Percentiles rank a stretch among this genome's conserved stretches.
Evolutionary conservation across 2,888 invertebrate genomes (phyloP).

Genomic region (Alloscopus bannaensis): DNA sequence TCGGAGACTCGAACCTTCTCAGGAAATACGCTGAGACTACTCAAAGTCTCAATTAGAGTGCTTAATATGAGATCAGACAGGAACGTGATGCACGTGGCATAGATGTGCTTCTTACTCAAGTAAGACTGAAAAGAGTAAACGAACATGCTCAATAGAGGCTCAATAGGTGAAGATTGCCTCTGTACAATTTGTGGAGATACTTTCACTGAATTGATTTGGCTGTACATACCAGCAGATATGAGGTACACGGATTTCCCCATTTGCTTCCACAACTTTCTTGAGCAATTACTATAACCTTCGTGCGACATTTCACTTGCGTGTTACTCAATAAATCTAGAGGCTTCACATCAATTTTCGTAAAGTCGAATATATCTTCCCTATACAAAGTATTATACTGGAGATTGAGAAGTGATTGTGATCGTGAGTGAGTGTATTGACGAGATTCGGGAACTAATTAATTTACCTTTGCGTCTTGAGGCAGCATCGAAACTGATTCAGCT

Average conservation of each 20-base stretch:
- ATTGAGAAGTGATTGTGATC: background rate
- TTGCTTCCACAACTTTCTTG: slow-evolving; percentile 19
- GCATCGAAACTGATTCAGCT: slow-evolving; percentile 30
- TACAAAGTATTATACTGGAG: background rate
- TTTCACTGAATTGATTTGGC: background rate
- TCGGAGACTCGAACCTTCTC: slow-evolving; percentile 15
- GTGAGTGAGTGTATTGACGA: background rate
- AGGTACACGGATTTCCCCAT: slow-evolving; percentile 25
- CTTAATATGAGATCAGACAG: slow-evolving; percentile 24
- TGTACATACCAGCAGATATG: slow-evolving; percentile 25
- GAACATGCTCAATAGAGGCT: background rate
- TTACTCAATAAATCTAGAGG: slow-evolving; percentile 40
- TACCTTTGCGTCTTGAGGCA: slow-evolving; percentile 30
- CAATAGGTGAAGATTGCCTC: background rate
- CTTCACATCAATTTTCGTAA: background rate
- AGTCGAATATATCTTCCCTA: slow-evolving; percentile 17
- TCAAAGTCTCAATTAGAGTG: slow-evolving; percentile 21
- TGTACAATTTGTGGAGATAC: background rate
- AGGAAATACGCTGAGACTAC: slow-evolving; percentile 23
- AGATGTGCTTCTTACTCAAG: slow-evolving; percentile 29
- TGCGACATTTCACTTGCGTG: slow-evolving; percentile 28
- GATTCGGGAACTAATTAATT: background rate
- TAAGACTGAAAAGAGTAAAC: background rate
- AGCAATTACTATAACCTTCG: slow-evolving; percentile 34
- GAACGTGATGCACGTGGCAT: slow-evolving; percentile 35